Evolutionary conservation across 2,797 vertebrate genomes (phyloP), one percentile per base, ranked within the genome.

Genomic region (Leptatherina wallacei): DNA sequence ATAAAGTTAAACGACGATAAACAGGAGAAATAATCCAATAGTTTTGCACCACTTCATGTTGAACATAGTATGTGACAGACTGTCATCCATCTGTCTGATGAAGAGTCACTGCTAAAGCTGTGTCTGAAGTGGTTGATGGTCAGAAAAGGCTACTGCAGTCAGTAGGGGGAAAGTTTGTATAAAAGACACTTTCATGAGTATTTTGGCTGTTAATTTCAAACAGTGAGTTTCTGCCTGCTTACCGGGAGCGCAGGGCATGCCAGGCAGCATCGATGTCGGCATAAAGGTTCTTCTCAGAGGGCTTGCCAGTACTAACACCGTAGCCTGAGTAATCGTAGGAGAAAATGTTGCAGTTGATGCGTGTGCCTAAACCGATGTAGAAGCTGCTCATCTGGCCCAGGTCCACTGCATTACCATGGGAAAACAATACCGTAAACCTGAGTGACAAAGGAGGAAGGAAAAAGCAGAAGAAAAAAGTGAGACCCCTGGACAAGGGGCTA

Each of bases 321-420:
- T 99, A 99, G 88, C 98, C 98, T 0, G 98, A 99, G 90, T 99
- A 99, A 90, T 99, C 98, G 0, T 99, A 99, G 71, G 98, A 99
- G 93, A 99, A 99, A 91, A 99, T 96, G 93, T 99, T 99, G 93
- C 98, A 99, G 93, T 96, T 98, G 93, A 99, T 97, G 66, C 98
- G 97, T 0, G 98, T 96, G 67, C 98, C 98, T 86, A 99, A 92
- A 75, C 97, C 97, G 0, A 99, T 95, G 87, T 99, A 99, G 93
- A 99, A 99, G 87, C 98, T 99, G 94, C 97, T 97, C 98, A 99
- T 99, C 94, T 99, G 98, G 33, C 98, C 98, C 83, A 99, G 92
- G 92, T 99, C 98, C 77, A 99, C 98, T 0, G 98, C 98, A 0
- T 99, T 99, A 68, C 98, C 98, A 0, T 99, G 98, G 0, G 98